phyloP scores from a whole-genome alignment of 2,888 invertebrate genomes.

The Oeneis ivallda region DNA sequence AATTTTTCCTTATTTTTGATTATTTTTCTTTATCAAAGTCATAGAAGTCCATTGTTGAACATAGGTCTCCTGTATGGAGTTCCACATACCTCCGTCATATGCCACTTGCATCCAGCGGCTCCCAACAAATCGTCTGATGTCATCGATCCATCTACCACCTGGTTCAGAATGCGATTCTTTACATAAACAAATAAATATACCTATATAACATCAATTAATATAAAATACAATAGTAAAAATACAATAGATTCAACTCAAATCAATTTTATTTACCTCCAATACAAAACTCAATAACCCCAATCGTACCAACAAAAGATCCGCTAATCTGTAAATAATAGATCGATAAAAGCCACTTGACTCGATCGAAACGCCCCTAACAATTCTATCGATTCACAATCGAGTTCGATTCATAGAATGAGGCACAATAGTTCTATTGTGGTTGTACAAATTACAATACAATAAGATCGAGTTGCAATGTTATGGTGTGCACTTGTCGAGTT shows the following conservation, averaged over 20 bases:
- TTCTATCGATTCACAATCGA: slow-evolving; percentile 47
- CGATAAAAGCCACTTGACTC: slow-evolving; percentile 63
- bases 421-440: slow-evolving; percentile 28
- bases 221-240: neutral
- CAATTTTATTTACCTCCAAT: slow-evolving; percentile 29
- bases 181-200: neutral
- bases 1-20: too few relatives aligned
- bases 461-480: slow-evolving; percentile 31
- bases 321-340: slow-evolving; percentile 42
- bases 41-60: too few relatives aligned
- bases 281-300: slow-evolving; percentile 44
- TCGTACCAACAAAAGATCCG: slow-evolving; percentile 49
- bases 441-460: slow-evolving; percentile 28
- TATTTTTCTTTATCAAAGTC: too few relatives aligned
- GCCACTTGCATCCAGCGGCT: too few relatives aligned
- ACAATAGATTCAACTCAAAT: slow-evolving; percentile 4
- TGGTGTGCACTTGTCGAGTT: slow-evolving; percentile 37
- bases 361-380: slow-evolving; percentile 57
- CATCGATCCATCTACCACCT: neutral
- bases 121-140: too few relatives aligned
- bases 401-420: slow-evolving; percentile 30
- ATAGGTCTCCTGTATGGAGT: too few relatives aligned
- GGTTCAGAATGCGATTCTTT: neutral
- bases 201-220: neutral
- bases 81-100: too few relatives aligned